Conservation (phyloP, 2,797 vertebrate species). For the Chaenodraco wilsoni region DNA sequence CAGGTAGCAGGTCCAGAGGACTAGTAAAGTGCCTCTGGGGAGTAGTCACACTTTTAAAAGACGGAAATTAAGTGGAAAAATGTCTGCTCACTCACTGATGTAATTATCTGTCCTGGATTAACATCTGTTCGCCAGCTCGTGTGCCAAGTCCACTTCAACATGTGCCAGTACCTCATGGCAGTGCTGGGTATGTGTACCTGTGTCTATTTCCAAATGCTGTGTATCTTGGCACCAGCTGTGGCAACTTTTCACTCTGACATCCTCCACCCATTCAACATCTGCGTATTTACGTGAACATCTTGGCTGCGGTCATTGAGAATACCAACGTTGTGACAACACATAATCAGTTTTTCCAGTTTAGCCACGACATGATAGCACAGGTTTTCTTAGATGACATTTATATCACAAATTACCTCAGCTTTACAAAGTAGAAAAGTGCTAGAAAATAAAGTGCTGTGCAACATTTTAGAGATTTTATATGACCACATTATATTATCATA, state of each 20-base stretch:
- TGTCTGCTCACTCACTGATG: constrained; percentile 87
- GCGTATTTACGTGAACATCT: constrained; percentile 83
- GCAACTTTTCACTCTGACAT: constrained; percentile 84
- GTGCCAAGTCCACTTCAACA: constrained; percentile 83
- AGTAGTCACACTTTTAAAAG: constrained; percentile 85
- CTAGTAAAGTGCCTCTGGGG: constrained; percentile 72
- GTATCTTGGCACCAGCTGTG: constrained; percentile 82
- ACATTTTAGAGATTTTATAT: constrained; percentile 11
- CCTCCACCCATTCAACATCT: constrained; percentile 85
- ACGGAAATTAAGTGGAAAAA: constrained; percentile 87
- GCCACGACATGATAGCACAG: constrained; percentile 32
- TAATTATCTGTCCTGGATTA: constrained; percentile 90
- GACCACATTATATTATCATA: constrained; percentile 20
- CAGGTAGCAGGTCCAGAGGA: constrained; percentile 70
- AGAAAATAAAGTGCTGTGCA: constrained; percentile 12
- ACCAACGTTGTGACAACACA: constrained; percentile 70
- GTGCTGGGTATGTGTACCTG: constrained; percentile 79
- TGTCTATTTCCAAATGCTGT: constrained; percentile 81
- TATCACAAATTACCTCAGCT: constrained; percentile 22
- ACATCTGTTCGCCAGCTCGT: constrained; percentile 83
- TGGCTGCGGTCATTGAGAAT: constrained; percentile 76
- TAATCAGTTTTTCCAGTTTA: constrained; percentile 67
- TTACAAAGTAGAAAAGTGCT: constrained; percentile 8
- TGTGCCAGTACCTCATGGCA: constrained; percentile 80
- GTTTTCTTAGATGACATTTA: constrained; percentile 38